phyloP scores from a whole-genome alignment of 1,140 invertebrate species.

The Lepidurus packardi region DNA sequence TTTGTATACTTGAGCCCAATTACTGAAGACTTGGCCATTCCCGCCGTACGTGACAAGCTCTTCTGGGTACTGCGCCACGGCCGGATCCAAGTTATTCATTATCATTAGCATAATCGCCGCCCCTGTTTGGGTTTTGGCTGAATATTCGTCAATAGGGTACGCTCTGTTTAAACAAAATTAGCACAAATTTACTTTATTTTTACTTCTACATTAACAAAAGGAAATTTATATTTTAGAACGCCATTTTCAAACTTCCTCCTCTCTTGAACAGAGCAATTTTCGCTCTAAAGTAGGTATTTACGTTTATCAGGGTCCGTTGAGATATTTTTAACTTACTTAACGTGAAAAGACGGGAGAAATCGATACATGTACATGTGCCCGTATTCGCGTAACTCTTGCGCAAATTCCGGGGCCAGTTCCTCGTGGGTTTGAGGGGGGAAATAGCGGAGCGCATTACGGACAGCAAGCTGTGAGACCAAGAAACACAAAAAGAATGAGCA shows the following conservation, averaged over 20 bases:
- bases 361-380: constrained; percentile 69
- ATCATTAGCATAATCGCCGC: constrained; percentile 64
- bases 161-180: constrained; percentile 46
- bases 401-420: constrained; percentile 53
- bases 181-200: too few species aligned
- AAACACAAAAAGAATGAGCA: not conserved
- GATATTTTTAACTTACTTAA: constrained; percentile 47
- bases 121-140: constrained; percentile 49
- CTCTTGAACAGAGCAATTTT: too few species aligned
- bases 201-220: too few species aligned
- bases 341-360: constrained; percentile 49
- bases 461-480: constrained; percentile 46
- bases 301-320: not conserved
- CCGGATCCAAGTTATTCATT: constrained; percentile 59
- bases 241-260: too few species aligned
- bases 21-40: constrained; percentile 65
- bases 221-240: too few species aligned
- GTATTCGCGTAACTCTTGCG: constrained; percentile 52
- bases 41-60: constrained; percentile 60
- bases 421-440: constrained; percentile 53
- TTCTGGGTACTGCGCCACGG: constrained; percentile 52
- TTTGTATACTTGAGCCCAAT: constrained; percentile 58
- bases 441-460: constrained; percentile 59
- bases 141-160: constrained; percentile 55
- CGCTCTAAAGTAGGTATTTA: too few species aligned